Evolutionary conservation across 2,888 invertebrate genomes (phyloP).

Genomic region (Eutolmus rufibarbis): DNA sequence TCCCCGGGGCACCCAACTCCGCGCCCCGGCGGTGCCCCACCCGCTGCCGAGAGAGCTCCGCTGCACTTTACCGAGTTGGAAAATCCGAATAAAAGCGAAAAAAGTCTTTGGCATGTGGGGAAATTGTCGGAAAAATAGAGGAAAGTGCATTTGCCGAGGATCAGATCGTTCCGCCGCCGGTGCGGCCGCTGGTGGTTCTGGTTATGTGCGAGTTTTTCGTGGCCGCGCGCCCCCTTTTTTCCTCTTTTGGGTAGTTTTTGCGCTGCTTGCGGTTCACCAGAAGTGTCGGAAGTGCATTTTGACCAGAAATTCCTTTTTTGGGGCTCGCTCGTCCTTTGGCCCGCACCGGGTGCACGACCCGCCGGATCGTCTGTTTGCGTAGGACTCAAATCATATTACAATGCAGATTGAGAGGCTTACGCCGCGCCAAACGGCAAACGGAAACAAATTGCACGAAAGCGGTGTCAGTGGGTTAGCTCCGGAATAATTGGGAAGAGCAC

Average conservation of each 20-base stretch:
- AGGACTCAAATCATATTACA: slow-evolving; percentile 37
- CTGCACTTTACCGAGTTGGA: slow-evolving; percentile 14
- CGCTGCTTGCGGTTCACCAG: slow-evolving; percentile 48
- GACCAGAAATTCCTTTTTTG: slow-evolving; percentile 42
- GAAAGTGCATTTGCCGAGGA: slow-evolving; percentile 38
- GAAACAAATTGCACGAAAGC: slow-evolving; percentile 29
- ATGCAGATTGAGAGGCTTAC: slow-evolving; percentile 39
- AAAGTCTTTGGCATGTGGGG: slow-evolving; percentile 29
- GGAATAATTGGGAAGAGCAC: slow-evolving; percentile 26
- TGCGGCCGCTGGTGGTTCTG: not conserved
- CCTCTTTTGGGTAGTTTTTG: not conserved
- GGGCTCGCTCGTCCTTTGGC: not conserved
- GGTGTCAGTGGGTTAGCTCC: slow-evolving; percentile 35
- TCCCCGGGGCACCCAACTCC: not conserved
- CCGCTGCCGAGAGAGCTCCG: not conserved
- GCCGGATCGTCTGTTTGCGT: slow-evolving; percentile 25
- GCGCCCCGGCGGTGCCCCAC: not conserved
- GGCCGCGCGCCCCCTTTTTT: not conserved
- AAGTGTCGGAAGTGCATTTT: slow-evolving; percentile 51
- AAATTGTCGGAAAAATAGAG: slow-evolving; percentile 40
- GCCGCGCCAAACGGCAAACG: not conserved
- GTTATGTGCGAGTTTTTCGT: slow-evolving; percentile 31
- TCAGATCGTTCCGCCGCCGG: not conserved
- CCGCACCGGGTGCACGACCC: not conserved
- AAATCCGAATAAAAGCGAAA: slow-evolving; percentile 23